Evolutionary conservation across 2,113 vertebrate genomes (phyloP).

Genomic region (Toxotes jaculatrix): DNA sequence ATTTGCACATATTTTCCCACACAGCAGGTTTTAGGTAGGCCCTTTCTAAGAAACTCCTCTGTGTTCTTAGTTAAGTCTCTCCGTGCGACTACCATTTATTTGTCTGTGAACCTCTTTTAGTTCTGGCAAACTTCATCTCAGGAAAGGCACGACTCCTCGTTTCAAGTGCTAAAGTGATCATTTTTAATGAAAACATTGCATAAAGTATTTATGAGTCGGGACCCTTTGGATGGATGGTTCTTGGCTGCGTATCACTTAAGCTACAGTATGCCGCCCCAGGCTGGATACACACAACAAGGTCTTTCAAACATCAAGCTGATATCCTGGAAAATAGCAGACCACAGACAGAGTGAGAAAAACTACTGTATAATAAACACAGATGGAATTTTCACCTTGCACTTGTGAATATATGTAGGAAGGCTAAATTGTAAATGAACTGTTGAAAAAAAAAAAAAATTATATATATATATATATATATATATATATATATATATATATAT

Average conservation of each 20-base stretch:
- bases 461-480: too few species aligned
- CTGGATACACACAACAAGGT: slow-evolving; percentile 16
- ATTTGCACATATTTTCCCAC: not conserved
- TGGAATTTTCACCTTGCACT: not conserved
- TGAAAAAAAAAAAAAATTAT: too few species aligned
- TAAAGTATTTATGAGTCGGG: slow-evolving; percentile 34
- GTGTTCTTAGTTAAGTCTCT: not conserved
- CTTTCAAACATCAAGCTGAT: slow-evolving; percentile 14
- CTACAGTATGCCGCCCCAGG: slow-evolving; percentile 22
- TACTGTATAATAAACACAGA: not conserved
- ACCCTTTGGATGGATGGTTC: slow-evolving; percentile 35
- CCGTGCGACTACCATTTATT: slow-evolving; percentile 13
- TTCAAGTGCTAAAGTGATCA: slow-evolving; percentile 32
- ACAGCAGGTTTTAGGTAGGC: too few species aligned
- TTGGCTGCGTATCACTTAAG: slow-evolving; percentile 41
- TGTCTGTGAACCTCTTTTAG: not conserved
- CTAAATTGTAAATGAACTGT: not conserved
- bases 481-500: not conserved
- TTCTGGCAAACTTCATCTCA: slow-evolving; percentile 15
- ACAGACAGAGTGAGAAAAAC: not conserved
- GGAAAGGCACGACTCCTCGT: not conserved
- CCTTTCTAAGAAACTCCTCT: not conserved
- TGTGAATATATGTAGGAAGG: not conserved
- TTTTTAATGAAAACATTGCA: slow-evolving; percentile 42
- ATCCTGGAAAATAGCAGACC: slow-evolving; percentile 3